Conservation (phyloP, 2,113 vertebrate species). For the Talpa occidentalis region DNA sequence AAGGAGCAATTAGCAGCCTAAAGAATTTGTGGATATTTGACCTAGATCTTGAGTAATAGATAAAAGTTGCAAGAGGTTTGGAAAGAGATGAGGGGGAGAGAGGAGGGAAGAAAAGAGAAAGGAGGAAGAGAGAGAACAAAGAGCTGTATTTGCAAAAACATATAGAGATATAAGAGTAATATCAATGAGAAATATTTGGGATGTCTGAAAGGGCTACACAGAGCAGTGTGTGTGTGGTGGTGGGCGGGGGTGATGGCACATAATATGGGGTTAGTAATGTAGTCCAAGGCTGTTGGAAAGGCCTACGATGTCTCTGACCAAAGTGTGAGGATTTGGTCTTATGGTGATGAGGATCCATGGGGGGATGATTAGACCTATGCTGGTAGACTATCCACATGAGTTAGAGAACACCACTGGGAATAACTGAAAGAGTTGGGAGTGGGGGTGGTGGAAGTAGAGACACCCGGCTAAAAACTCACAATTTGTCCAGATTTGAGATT, state of each 20-base stretch:
- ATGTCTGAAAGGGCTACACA: not conserved
- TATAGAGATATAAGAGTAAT: not conserved
- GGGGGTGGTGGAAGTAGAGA: not conserved
- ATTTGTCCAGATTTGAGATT: not conserved
- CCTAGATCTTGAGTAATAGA: slow-evolving; percentile 1
- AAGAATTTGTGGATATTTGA: not conserved
- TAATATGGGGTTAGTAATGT: not conserved
- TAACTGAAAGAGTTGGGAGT: not conserved
- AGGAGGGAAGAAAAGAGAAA: not conserved
- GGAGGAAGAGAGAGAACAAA: not conserved
- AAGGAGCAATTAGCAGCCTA: not conserved
- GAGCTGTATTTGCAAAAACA: not conserved
- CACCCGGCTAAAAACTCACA: not conserved
- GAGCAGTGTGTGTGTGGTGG: fast-evolving
- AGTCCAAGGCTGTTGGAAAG: not conserved
- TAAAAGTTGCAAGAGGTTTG: not conserved
- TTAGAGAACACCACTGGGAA: not conserved
- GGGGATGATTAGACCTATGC: not conserved
- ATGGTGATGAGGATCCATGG: not conserved
- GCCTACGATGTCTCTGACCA: not conserved
- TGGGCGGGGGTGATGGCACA: fast-evolving
- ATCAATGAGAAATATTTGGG: not conserved
- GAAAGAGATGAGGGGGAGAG: not conserved
- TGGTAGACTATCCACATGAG: not conserved
- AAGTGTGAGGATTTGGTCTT: not conserved